Base-by-base conservation (phyloP, 2,113 vertebrate species). In the Callaeas wilsoni region DNA sequence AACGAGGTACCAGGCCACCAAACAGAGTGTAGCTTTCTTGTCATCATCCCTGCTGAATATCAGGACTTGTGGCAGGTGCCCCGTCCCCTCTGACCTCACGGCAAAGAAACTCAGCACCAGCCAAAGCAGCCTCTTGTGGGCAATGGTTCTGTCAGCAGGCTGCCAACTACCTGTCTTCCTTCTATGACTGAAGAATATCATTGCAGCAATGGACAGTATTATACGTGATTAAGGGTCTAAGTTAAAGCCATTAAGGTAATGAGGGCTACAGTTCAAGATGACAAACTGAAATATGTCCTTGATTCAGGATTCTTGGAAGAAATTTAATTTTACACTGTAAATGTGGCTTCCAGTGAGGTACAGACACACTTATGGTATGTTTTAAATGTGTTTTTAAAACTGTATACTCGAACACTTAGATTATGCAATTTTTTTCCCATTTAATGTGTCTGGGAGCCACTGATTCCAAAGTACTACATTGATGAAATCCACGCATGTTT, bases 1-100 rank as follows among this genome's bases (percentile, higher is more conserved):
- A 98, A 80, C 86, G 79, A 96, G 87, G 90, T 97, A 96, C 94
- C 94, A 94, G 53, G 26, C n/a, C 30, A 59, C 22, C 10, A 30
- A 57, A 80, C 2, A 46, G 19, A 29, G 16, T 6, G 8, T 12
- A 93, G 47, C 25, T 94, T 92, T 35, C 18, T 85, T 92, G 62
- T 92, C 81, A 41, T 47, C 88, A 77, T 95, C 94, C 94, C 82
- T 91, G 39, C 52, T 84, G 47, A 57, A 26, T 2, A 67, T 33
- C 65, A 90, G 80, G 76, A 88, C 56, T 69, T 89, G 86, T 65
- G 80, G 63, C 27, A 83, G 96, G 30, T 77, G 52, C 91, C 78
- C 67, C 97, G 84, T 52, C 18, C 27, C 7, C 26, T n/a, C 39
- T 56, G 18, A 23, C 6, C 9, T 30, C 17, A n/a, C 0, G 0